These are phyloP conservation scores for Priocnemis perturbator DNA, from an alignment of 2,888 invertebrate genomes.

Conservation along the genomic window DNA sequence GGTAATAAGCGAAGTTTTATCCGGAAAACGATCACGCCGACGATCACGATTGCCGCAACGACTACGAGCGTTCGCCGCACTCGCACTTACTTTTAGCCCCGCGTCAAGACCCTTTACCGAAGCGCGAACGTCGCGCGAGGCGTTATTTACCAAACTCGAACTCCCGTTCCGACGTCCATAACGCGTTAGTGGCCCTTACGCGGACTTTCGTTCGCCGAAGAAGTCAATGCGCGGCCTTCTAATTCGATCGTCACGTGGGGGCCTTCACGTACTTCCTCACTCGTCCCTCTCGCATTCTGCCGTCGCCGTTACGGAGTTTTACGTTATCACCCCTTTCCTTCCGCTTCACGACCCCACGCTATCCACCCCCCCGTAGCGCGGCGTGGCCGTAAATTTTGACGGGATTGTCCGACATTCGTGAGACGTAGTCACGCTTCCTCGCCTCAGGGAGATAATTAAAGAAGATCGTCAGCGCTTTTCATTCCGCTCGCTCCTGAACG, in stretches of 20 bases:
- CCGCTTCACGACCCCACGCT: not conserved
- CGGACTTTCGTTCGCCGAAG: conserved; percentile 1
- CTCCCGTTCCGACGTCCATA: not conserved
- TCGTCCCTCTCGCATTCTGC: too few species aligned
- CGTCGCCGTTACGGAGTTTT: not conserved
- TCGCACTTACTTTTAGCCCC: not conserved
- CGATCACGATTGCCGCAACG: too few species aligned
- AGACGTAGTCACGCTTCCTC: too few species aligned
- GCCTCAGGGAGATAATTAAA: too few species aligned
- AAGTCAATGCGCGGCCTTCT: not conserved
- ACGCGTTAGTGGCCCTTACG: not conserved
- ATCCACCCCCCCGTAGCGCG: not conserved
- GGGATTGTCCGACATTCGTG: too few species aligned
- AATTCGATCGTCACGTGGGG: not conserved
- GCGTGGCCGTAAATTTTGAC: not conserved
- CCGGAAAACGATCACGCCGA: too few species aligned
- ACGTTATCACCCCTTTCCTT: conserved; percentile 3
- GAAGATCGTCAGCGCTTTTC: not conserved
- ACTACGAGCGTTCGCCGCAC: too few species aligned
- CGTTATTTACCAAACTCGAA: conserved; percentile 6
- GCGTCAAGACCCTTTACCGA: not conserved
- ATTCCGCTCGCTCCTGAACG: not conserved
- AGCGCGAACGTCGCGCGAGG: not conserved
- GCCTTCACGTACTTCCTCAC: too few species aligned
- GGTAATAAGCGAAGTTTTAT: too few species aligned